Evolutionary conservation across 2,113 vertebrate genomes (phyloP).

Genomic region (Cynopterus brachyotis): DNA sequence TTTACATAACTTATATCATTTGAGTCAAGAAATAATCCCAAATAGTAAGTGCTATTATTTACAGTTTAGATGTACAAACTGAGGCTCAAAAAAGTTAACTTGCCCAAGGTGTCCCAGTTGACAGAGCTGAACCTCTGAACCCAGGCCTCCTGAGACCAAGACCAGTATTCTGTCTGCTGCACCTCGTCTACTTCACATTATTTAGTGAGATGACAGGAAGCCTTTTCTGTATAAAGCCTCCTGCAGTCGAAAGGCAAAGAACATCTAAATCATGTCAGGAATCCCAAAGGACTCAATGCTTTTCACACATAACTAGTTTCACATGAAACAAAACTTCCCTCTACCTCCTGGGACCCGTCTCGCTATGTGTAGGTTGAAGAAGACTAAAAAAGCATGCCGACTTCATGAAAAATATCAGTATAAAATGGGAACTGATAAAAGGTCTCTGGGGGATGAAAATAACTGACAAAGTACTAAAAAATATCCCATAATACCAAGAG

Average conservation of each 20-base stretch:
- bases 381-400: neutral
- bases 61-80: neutral
- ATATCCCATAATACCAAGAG: neutral
- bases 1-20: neutral
- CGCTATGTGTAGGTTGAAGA: neutral
- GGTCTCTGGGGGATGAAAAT: neutral
- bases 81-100: constrained; percentile 4
- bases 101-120: neutral
- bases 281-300: neutral
- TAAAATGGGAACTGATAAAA: neutral
- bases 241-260: neutral
- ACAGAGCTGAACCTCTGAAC: neutral
- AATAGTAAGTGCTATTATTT: neutral
- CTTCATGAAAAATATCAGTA: neutral
- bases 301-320: neutral
- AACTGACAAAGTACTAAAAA: neutral
- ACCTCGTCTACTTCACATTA: neutral
- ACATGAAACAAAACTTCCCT: constrained; percentile 32
- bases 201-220: neutral
- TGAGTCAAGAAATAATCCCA: constrained; percentile 17
- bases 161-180: neutral
- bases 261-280: constrained; percentile 1
- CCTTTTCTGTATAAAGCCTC: neutral
- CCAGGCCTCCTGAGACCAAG: neutral
- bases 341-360: neutral